phyloP scores from a whole-genome alignment of 2,113 vertebrate genomes.

The Romanogobio albipinnatus region DNA sequence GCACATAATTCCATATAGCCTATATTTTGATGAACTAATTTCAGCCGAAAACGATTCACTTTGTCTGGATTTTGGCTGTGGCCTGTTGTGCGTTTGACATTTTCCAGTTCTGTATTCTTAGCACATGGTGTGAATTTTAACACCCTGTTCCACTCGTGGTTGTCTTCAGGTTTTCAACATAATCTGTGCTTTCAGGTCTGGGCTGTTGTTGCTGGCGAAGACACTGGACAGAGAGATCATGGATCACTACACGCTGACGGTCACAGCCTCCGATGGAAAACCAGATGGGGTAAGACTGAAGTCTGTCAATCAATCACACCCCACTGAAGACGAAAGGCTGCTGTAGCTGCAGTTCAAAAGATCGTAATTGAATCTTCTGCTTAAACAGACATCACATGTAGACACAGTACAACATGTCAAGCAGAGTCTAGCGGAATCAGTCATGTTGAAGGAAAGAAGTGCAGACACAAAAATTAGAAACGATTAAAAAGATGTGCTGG shows the following conservation, averaged over 20 bases:
- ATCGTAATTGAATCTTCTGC: slow-evolving; percentile 1
- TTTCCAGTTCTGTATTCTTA: slow-evolving; percentile 28
- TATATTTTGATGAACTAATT: slow-evolving; percentile 26
- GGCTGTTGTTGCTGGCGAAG: slow-evolving; percentile 87
- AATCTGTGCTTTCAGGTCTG: slow-evolving; percentile 76
- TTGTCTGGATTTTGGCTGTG: slow-evolving; percentile 18
- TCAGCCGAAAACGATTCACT: slow-evolving; percentile 17
- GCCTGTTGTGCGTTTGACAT: background rate
- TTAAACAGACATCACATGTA: background rate
- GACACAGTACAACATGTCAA: background rate
- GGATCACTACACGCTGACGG: slow-evolving; percentile 89
- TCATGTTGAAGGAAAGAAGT: background rate
- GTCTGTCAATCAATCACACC: slow-evolving; percentile 3
- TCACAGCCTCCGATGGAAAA: slow-evolving; percentile 91
- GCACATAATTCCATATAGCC: slow-evolving; percentile 14
- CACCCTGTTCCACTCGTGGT: background rate
- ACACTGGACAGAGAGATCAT: slow-evolving; percentile 90
- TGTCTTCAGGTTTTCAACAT: slow-evolving; percentile 50
- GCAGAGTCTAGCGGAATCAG: background rate
- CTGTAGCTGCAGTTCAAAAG: no score
- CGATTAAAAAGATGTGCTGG: background rate
- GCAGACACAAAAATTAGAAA: background rate
- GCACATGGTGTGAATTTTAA: background rate
- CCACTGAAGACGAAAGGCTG: background rate
- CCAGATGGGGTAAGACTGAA: slow-evolving; percentile 83